A percentile compares a stretch with the other conserved stretches of the same genome.
These are phyloP conservation scores for Drosophila funebris DNA, from an alignment of 1,140 invertebrate species.

Conservation along the genomic window DNA sequence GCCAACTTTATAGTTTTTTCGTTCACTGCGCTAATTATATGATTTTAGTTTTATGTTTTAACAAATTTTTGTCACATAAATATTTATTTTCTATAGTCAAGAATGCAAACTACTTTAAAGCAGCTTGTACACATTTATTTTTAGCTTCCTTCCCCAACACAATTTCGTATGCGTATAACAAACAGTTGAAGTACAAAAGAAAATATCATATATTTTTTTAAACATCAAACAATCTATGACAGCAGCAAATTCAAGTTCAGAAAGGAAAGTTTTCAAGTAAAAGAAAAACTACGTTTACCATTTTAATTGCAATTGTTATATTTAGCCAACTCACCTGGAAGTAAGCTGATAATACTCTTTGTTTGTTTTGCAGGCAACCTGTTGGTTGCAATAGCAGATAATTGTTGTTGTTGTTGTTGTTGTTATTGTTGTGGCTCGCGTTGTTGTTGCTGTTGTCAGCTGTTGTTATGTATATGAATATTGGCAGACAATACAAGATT, in stretches of 20 bases:
- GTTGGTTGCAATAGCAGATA: slow-evolving; percentile 43
- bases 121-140: slow-evolving; percentile 21
- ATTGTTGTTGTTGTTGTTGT: background rate
- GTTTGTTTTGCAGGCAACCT: slow-evolving; percentile 50
- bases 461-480: slow-evolving; percentile 17
- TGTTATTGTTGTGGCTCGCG: slow-evolving; percentile 11
- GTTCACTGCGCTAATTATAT: background rate
- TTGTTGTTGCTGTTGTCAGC: slow-evolving; percentile 33
- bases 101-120: slow-evolving; percentile 21
- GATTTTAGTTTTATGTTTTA: background rate
- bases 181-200: slow-evolving; percentile 14
- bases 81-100: background rate
- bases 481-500: slow-evolving; percentile 40
- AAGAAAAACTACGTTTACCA: background rate
- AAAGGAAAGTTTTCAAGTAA: background rate
- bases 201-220: background rate
- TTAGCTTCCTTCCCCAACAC: slow-evolving; percentile 1
- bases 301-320: background rate
- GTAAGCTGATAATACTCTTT: slow-evolving; percentile 6
- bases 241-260: slow-evolving; percentile 10
- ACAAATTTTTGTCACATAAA: slow-evolving; percentile 16
- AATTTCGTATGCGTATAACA: background rate
- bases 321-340: slow-evolving; percentile 39
- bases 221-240: slow-evolving; percentile 7
- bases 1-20: background rate